phyloP scores from a whole-genome alignment of 2,888 invertebrate genomes.

The Calliopum simillimum region DNA sequence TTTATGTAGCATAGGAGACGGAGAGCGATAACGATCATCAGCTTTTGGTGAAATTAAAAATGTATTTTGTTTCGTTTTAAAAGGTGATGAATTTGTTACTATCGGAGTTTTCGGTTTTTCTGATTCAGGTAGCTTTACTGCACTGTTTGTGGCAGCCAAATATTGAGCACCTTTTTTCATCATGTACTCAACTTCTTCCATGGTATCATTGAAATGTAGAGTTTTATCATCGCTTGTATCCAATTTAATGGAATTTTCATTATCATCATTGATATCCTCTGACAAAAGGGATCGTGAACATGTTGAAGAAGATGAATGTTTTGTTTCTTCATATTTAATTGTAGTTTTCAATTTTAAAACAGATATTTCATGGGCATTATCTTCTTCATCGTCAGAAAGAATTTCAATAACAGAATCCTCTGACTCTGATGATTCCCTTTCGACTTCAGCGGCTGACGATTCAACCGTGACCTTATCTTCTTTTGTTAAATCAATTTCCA shows the following conservation, averaged over 20 bases:
- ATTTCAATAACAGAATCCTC: conserved; percentile 55
- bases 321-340: conserved; percentile 35
- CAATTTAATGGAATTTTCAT: conserved; percentile 48
- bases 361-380: conserved; percentile 41
- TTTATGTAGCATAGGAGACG: conserved; percentile 38
- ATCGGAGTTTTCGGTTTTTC: not conserved
- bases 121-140: conserved; percentile 14
- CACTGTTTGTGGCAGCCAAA: conserved; percentile 48
- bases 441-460: not conserved
- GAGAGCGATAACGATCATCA: conserved; percentile 40
- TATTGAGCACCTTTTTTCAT: conserved; percentile 64
- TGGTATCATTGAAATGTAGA: conserved; percentile 65
- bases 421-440: conserved; percentile 7
- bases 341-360: conserved; percentile 7
- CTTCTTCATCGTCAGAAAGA: conserved; percentile 49
- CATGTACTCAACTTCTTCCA: conserved; percentile 68
- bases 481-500: not conserved
- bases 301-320: not conserved
- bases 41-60: conserved; percentile 49
- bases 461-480: not conserved
- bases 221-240: conserved; percentile 35
- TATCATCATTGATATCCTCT: conserved; percentile 42
- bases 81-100: conserved; percentile 1
- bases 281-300: conserved; percentile 7
- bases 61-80: conserved; percentile 42